phyloP scores from a whole-genome alignment of 2,113 vertebrate species.

The Poicephalus gulielmi region DNA sequence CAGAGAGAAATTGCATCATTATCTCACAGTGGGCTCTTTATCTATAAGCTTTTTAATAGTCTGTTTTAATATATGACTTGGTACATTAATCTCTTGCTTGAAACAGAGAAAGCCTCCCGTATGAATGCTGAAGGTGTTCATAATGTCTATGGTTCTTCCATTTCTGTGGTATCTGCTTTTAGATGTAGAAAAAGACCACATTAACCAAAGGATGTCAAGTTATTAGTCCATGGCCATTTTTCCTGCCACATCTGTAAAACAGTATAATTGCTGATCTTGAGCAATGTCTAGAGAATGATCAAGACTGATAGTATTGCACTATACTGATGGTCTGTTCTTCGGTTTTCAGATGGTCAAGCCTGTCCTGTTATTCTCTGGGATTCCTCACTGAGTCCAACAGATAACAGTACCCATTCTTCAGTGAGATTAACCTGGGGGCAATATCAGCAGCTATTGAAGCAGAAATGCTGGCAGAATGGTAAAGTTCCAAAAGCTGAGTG shows the following conservation, averaged over 20 bases:
- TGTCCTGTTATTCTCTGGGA: conserved; percentile 89
- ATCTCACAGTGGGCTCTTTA: background rate
- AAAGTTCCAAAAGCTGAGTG: conserved; percentile 81
- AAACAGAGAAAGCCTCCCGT: background rate
- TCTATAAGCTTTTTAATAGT: background rate
- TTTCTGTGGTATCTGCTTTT: conserved; percentile 48
- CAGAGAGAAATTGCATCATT: background rate
- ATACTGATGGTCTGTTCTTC: background rate
- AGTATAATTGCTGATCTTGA: background rate
- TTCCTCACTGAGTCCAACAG: conserved; percentile 77
- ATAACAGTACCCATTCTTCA: conserved; percentile 75
- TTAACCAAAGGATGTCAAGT: background rate
- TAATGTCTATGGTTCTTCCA: conserved; percentile 31
- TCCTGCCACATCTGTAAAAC: conserved; percentile 11
- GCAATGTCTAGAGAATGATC: background rate
- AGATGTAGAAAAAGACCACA: conserved; percentile 43
- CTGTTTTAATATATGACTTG: background rate
- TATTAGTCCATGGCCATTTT: background rate
- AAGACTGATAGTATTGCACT: background rate
- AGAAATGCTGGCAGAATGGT: conserved; percentile 89
- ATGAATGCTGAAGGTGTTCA: background rate
- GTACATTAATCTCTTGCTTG: conserved; percentile 41
- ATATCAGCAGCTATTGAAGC: conserved; percentile 86
- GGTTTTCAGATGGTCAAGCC: conserved; percentile 78
- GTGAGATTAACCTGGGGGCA: conserved; percentile 84